These are phyloP conservation scores for Peromyscus maniculatus DNA, from an alignment of 2,113 vertebrate species.

Conservation along the genomic window DNA sequence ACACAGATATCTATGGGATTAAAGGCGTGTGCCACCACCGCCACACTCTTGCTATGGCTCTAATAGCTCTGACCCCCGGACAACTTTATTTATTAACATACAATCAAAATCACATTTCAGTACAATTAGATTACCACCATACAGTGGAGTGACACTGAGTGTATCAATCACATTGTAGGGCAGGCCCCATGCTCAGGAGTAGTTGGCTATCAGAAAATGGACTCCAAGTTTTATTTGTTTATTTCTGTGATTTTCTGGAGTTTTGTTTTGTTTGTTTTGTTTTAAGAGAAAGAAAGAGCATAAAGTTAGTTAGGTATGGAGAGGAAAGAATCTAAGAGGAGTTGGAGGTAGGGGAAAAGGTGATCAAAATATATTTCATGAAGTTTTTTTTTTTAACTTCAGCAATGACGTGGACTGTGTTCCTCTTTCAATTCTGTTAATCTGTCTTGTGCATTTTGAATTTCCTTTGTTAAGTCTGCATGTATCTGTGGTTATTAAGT, in stretches of 20 bases:
- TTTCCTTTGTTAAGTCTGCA: not conserved
- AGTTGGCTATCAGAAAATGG: not conserved
- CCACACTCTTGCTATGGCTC: too few relatives aligned
- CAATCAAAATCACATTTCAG: too few relatives aligned
- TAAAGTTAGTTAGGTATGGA: not conserved
- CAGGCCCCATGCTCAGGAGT: not conserved
- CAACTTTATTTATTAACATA: too few relatives aligned
- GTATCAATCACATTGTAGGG: not conserved
- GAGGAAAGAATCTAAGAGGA: not conserved
- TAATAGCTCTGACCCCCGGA: too few relatives aligned
- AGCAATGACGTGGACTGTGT: not conserved
- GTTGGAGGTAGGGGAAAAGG: not conserved
- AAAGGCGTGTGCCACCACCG: too few relatives aligned
- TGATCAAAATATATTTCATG: not conserved
- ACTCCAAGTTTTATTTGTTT: not conserved
- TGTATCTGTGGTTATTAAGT: not conserved
- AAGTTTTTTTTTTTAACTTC: not conserved
- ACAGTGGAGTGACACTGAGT: not conserved
- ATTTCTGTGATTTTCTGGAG: not conserved
- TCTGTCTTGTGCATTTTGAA: not conserved
- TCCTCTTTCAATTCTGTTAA: conserved; percentile 2
- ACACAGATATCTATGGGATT: too few relatives aligned
- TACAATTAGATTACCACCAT: too few relatives aligned
- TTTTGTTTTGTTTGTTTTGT: not conserved
- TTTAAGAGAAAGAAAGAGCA: not conserved